Base-by-base conservation (phyloP, 2,888 invertebrate genomes). In the Microdon myrmicae region DNA sequence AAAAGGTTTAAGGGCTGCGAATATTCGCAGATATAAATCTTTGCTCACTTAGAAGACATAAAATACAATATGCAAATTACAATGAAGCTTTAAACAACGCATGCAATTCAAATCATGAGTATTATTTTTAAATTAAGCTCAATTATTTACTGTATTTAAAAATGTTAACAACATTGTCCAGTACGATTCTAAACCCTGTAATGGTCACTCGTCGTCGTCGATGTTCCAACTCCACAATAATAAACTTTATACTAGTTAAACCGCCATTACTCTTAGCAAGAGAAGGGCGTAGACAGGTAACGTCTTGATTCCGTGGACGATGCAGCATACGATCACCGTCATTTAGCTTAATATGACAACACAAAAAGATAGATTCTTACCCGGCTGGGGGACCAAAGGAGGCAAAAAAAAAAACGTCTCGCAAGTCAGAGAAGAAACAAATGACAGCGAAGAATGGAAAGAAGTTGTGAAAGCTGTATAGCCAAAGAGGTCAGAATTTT, bases 401-500 rank as follows among this genome's bases (percentile, higher is more conserved):
- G 23, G 23, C 25, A 37, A 16, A 37, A 20, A 22, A 29, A 10
- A 25, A 16, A 25, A n/a, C n/a, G n/a, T n/a, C n/a, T n/a, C n/a
- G n/a, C n/a, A 26, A 17, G 31, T 32, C 9, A 58, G 20, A 61
- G 32, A 51, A 48, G 48, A 48, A 56, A 48, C 47, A 56, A 48
- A 56, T 47, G 47, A 47, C 44, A 26, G 29, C 47, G 20, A 58
- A 43, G 51, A 53, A 58, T 64, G 47, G 51, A 64, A 64, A 64
- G 64, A 64, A 56, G 64, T 64, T 64, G 64, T 64, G 64, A 64
- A 64, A 64, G 64, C 64, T 64, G 64, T 53, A 64, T 64, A 53
- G 58, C 34, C 64, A 64, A 64, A 64, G 64, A 64, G 64, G 64
- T 64, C 64, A 64, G 58, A 64, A 64, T 64, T 58, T 53, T 47